phyloP scores from a whole-genome alignment of 1,140 invertebrate genomes.

The Asobara japonica region DNA sequence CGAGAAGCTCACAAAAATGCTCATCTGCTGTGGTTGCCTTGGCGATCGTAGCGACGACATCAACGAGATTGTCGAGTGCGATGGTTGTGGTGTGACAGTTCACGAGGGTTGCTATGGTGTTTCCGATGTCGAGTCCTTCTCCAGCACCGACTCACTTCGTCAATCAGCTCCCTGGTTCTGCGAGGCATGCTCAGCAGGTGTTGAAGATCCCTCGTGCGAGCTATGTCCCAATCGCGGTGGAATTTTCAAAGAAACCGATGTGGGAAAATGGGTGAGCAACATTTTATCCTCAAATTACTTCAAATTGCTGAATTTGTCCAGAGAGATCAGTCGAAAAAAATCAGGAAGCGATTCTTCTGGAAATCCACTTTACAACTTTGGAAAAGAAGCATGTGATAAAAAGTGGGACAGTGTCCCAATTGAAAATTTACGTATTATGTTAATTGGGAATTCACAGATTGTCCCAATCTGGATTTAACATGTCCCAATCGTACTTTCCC shows the following conservation, averaged over 20 bases:
- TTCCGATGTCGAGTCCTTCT: constrained; percentile 89
- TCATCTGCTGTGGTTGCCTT: constrained; percentile 93
- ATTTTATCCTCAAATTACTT: too few relatives aligned
- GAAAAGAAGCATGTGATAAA: too few relatives aligned
- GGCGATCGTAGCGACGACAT: constrained; percentile 91
- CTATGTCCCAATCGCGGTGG: constrained; percentile 86
- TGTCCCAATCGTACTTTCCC: too few relatives aligned
- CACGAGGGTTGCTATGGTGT: constrained; percentile 99
- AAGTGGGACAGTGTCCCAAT: too few relatives aligned
- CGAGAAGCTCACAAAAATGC: constrained; percentile 65
- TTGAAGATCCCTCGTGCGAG: constrained; percentile 86
- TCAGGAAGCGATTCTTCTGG: too few relatives aligned
- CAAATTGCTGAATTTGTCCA: too few relatives aligned
- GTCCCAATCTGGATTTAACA: too few relatives aligned
- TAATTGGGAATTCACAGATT: too few relatives aligned
- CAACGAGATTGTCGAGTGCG: constrained; percentile 97
- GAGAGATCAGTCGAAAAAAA: too few relatives aligned
- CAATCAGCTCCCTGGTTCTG: constrained; percentile 99
- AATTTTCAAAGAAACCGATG: constrained; percentile 96
- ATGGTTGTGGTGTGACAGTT: constrained; percentile 94
- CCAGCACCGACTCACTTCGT: constrained; percentile 88
- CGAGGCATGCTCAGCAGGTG: constrained; percentile 94
- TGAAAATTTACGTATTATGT: too few relatives aligned
- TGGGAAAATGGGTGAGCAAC: constrained; percentile 97
- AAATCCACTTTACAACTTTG: too few relatives aligned